Base-by-base conservation (phyloP, 1,140 invertebrate species). In the Panagrolaimus sp. region DNA sequence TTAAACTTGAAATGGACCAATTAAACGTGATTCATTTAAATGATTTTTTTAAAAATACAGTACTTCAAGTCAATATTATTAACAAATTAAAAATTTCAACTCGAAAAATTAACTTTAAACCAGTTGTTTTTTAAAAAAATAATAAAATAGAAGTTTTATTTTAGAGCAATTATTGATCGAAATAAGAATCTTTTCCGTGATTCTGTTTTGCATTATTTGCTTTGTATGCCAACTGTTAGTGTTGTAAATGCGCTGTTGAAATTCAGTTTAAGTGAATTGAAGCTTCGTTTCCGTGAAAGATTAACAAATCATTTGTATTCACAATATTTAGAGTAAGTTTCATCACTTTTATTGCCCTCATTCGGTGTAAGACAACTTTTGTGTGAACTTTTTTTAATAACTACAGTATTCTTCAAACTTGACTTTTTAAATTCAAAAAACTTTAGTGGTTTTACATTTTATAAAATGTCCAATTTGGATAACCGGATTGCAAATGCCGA, bases 241-340 rank as follows among this genome's bases (percentile, higher is more conserved):
- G 81, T 96, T 57, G 90, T 96, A 11, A 96, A 96, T 85, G 93
- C 93, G 83, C 85, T 92, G 57, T 84, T 96, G 63, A 96, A 95
- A 87, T 96, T 91, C 88, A 90, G 92, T 73, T 88, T 97, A 78
- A 91, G 91, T 72, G 92, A 96, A 87, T 85, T 96, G 69, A 96
- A 95, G 84, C 85, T 97, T 13, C 87, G 91, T 69, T 90, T 98
- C 75, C 87, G 94, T 74, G 92, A 91, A 48, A 90, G 93, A 80
- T 86, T 98, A 57, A 91, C 92, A 8, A 85, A 89, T 71, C 87
- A 92, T 85, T 85, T 98, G 42, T 91, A 95, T 84, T 88, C 91
- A 74, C 89, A 93, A 83, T 98, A 98, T 84, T 86, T 97, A 57
- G 92, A 90, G 91, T 93, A 87, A 89, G 88, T 73, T 23, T 63